Conservation (phyloP, 2,797 vertebrate species). For the Onychomys arenicola region DNA sequence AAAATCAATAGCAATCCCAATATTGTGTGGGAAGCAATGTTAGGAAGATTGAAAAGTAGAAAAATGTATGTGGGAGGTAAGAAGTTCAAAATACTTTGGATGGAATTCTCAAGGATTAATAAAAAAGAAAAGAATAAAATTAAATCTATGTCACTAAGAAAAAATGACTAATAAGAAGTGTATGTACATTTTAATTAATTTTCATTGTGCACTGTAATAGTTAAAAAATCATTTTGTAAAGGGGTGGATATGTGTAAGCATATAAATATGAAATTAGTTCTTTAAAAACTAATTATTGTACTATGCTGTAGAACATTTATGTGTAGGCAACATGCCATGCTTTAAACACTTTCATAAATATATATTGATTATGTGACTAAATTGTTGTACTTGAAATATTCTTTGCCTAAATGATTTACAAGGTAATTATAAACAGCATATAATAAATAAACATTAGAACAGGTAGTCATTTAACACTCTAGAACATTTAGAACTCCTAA, state of each 20-base stretch:
- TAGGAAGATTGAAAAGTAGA: no score
- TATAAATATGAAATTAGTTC: not conserved
- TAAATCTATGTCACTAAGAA: no score
- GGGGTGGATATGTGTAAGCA: not conserved
- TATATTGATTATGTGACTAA: not conserved
- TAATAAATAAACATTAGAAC: not conserved
- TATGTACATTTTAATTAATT: not conserved
- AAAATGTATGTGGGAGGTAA: no score
- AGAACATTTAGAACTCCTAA: not conserved
- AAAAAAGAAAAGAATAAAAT: not conserved
- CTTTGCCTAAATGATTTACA: not conserved
- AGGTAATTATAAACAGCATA: not conserved
- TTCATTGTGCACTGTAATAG: not conserved
- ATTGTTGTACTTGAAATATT: not conserved
- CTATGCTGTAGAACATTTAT: not conserved
- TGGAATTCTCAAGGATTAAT: not conserved
- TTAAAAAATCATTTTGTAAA: not conserved
- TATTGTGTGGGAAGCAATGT: not conserved
- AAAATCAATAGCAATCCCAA: not conserved
- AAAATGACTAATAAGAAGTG: not conserved
- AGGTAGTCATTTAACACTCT: not conserved
- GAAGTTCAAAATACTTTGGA: not conserved
- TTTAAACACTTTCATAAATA: not conserved
- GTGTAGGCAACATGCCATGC: not conserved
- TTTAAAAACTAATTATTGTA: not conserved